Base-by-base conservation (phyloP, 2,797 vertebrate genomes). In the Phoebastria nigripes region DNA sequence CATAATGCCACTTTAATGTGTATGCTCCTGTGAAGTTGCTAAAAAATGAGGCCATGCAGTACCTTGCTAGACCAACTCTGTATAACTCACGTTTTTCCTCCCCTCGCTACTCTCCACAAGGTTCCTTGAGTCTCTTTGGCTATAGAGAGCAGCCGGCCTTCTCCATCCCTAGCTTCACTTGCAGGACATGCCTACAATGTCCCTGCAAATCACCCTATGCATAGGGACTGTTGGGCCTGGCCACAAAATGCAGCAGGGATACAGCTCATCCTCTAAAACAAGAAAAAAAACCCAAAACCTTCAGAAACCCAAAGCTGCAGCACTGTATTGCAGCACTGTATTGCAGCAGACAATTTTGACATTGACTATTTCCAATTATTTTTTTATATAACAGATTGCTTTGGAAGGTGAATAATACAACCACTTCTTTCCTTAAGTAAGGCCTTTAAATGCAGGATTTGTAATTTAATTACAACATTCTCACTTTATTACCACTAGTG, bases 131-230 rank as follows among this genome's bases (percentile, higher is more conserved):
- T 4, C 12, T 77, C 47, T 59, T 37, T 49, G 35, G 11, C 44
- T 54, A 2, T 1, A 74, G 21, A 58, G 6, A 52, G 7, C 29
- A 74, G 25, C 2, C 7, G 8, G 26, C 20, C 19, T 63, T 72
- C 49, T 67, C 20, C 26, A 31, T n/a, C 6, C 8, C 42, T 49
- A 4, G 9, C 14, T 77, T 61, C 46, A 44, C 7, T 25, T 0
- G 0, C 4, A 33, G 33, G 24, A 35, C 14, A 37, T 4, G 5
- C 13, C 35, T 42, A 18, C 1, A 0, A 11, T 16, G 8, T 28
- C 19, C 28, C 31, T 82, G 46, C 3, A 72, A 87, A 72, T 66
- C 14, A 71, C 6, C 8, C 8, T 54, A 4, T 8, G 4, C 12
- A 9, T 9, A 42, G n/a, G 3, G 6, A 47, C 29, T 37, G 9